Conservation (phyloP, 2,113 vertebrate species). For the Dasyurus viverrinus region DNA sequence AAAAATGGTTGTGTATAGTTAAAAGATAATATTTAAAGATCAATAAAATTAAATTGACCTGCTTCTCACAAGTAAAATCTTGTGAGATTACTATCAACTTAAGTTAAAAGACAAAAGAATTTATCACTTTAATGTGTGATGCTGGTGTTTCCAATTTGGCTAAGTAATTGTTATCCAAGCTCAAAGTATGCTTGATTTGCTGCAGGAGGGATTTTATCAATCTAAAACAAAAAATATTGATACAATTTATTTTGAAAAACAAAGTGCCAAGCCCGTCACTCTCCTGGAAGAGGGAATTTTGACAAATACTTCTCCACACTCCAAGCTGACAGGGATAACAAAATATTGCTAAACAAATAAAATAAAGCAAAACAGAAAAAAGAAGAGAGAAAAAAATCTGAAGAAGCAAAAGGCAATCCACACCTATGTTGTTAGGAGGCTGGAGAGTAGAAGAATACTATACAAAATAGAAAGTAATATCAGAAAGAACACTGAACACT, state of each 20-base stretch:
- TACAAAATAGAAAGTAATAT: background rate
- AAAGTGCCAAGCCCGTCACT: background rate
- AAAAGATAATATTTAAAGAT: slow-evolving; percentile 29
- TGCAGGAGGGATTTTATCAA: background rate
- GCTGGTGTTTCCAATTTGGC: background rate
- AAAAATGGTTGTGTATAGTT: background rate
- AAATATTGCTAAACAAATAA: background rate
- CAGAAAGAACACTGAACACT: background rate
- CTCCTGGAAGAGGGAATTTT: background rate
- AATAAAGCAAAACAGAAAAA: background rate
- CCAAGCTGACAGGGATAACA: background rate
- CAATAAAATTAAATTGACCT: background rate
- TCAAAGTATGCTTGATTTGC: background rate
- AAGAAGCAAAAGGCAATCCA: background rate
- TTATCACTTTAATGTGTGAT: background rate
- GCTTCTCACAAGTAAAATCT: slow-evolving; percentile 11
- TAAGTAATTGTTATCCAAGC: background rate
- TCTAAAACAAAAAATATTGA: background rate
- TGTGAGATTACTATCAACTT: slow-evolving; percentile 21
- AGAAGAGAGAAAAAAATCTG: background rate
- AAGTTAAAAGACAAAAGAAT: slow-evolving; percentile 19
- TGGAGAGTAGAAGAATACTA: background rate
- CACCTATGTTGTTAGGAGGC: background rate
- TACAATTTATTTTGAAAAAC: background rate
- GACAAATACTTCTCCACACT: background rate